Percentiles rank a stretch among this genome's conserved stretches.
Evolutionary conservation across 1,140 invertebrate genomes (phyloP).

Genomic region (Caenorhabditis tropicalis): DNA sequence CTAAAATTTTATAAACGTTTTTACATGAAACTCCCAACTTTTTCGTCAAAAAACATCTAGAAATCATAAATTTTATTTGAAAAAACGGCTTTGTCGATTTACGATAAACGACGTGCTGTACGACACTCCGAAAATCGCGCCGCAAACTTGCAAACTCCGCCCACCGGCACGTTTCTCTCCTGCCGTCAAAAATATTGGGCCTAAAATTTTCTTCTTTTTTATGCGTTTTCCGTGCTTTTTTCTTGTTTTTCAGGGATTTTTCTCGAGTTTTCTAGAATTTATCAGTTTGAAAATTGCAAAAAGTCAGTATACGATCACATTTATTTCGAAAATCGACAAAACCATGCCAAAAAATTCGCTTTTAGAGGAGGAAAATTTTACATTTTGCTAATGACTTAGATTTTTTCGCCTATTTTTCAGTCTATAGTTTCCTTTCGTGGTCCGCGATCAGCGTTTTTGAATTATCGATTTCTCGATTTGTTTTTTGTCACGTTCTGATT

Average conservation of each 20-base stretch:
- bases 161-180: not conserved
- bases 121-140: constrained; percentile 1
- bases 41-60: not conserved
- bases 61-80: not conserved
- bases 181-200: not conserved
- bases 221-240: not conserved
- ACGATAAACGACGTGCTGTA: not conserved
- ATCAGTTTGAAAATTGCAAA: not conserved
- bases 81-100: not conserved
- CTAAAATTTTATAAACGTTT: not conserved
- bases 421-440: no score
- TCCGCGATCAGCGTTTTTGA: no score
- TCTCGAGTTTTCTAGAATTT: not conserved
- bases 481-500: no score
- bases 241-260: not conserved
- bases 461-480: no score
- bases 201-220: constrained; percentile 30
- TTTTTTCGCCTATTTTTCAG: no score
- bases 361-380: no score
- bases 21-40: not conserved
- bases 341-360: no score
- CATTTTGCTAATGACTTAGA: no score
- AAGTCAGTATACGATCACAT: no score
- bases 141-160: not conserved
- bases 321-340: no score